Base-by-base conservation (phyloP, 2,113 vertebrate species). In the Pantherophis guttatus region DNA sequence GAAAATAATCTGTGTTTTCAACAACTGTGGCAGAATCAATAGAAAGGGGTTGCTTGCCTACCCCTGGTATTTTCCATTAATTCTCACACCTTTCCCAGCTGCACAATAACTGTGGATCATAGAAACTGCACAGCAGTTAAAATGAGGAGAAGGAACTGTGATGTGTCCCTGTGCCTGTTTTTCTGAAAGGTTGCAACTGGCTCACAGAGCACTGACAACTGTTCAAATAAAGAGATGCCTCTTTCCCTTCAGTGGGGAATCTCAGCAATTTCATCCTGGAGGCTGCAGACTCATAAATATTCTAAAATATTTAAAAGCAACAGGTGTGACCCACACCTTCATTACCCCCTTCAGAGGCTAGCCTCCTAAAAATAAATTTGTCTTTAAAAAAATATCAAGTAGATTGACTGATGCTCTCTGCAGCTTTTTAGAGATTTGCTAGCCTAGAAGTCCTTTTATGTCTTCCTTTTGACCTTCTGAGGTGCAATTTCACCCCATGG, bases 321-420 rank as follows among this genome's bases (percentile, higher is more conserved):
- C 97, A 98, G 97, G 96, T 98, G 97, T 96, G 96, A 97, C 96
- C 95, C 87, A 48, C 48, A 93, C 86, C 92, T 93, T 95, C 39
- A 17, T 29, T 48, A n/a, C n/a, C 87, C 70, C 91, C 81, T 81
- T 93, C 59, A 91, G 96, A 65, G 75, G 33, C 8, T 44, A 44
- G 17, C 90, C n/a, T 26, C 59, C 93, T 6, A 89, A 87, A 58
- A 90, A 93, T 58, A 94, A 21, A 85, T 62, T 33, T 92, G n/a
- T 52, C 89, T 90, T 62, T 19, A 24, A 95, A 90, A 52, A 54
- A 92, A 89, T 3, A 75, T 12, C 44, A 53, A 39, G 11, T 9
- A 92, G 7, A 55, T n/a, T 94, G 59, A 94, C 29, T 95, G 23
- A 90, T 58, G 62, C 55, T 10, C 9, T 94, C 94, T 29, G 29